A percentile compares a stretch with the other conserved stretches of the same genome.
Evolutionary conservation across 92 coral and sea anemone genomes (phyloP).

Genomic region (Epizoanthus illoricatus): DNA sequence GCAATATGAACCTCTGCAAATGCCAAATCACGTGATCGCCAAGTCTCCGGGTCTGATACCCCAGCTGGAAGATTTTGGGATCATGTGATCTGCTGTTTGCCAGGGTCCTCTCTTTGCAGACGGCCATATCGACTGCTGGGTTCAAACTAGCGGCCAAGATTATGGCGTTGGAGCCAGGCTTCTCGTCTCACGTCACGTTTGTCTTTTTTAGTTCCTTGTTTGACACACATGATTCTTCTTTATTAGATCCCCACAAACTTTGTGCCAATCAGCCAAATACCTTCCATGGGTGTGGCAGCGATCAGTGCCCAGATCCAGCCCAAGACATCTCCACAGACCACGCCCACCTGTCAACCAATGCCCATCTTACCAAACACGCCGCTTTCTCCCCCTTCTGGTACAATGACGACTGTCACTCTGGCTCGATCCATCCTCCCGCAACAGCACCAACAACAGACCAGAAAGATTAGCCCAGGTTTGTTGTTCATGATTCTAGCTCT

Average conservation of each 20-base stretch:
- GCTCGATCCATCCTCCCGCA: conserved; percentile 85
- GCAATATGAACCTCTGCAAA: too few relatives aligned
- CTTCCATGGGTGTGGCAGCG: conserved; percentile 73
- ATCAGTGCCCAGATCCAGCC: conserved; percentile 84
- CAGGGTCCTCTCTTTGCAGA: too few relatives aligned
- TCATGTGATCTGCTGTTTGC: too few relatives aligned
- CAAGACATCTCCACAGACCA: conserved; percentile 83
- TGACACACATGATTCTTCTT: conserved; percentile 3
- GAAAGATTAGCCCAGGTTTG: conserved; percentile 68
- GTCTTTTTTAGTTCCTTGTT: not conserved
- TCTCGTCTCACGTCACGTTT: too few relatives aligned
- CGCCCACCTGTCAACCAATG: conserved; percentile 83
- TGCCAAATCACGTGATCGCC: too few relatives aligned
- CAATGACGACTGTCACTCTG: conserved; percentile 74
- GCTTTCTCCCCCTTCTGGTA: conserved; percentile 82
- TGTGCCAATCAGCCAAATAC: conserved; percentile 86
- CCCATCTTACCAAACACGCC: conserved; percentile 88
- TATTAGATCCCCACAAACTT: conserved; percentile 72
- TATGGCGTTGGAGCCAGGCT: too few relatives aligned
- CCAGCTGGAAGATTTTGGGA: too few relatives aligned
- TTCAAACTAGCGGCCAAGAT: too few relatives aligned
- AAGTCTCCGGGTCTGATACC: too few relatives aligned
- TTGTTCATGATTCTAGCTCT: not conserved
- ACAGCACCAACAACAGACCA: conserved; percentile 69
- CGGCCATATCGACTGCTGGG: too few relatives aligned